Conservation (phyloP, 2,797 vertebrate genomes). For the Cygnus olor region DNA sequence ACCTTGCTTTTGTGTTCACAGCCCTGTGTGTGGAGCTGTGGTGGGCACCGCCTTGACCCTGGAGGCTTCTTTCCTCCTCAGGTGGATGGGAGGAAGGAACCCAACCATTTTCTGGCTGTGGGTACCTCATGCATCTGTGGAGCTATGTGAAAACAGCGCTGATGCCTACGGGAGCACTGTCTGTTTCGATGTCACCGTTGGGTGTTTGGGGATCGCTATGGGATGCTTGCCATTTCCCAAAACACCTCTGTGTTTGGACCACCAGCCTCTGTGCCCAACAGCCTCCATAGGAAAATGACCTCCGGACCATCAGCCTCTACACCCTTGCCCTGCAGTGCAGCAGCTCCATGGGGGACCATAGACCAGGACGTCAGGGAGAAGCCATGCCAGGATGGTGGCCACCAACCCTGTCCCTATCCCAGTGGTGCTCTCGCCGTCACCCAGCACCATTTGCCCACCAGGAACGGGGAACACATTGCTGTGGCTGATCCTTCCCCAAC, state of each 20-base stretch:
- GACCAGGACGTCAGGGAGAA: too few relatives aligned
- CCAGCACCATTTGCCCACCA: too few relatives aligned
- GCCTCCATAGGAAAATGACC: too few relatives aligned
- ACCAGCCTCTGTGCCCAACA: not conserved
- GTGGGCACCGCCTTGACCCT: not conserved
- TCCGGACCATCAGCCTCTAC: too few relatives aligned
- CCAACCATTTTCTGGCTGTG: not conserved
- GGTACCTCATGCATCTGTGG: accelerated
- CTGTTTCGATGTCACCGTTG: not conserved
- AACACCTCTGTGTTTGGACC: not conserved
- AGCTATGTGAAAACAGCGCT: not conserved
- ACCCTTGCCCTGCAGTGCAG: too few relatives aligned
- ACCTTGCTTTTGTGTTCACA: not conserved
- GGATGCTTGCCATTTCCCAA: not conserved
- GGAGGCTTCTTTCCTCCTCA: not conserved
- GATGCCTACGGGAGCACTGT: accelerated
- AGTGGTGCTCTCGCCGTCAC: too few relatives aligned
- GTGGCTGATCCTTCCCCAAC: too few relatives aligned
- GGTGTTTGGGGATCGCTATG: not conserved
- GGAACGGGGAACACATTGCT: too few relatives aligned
- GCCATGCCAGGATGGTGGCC: too few relatives aligned
- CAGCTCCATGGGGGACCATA: too few relatives aligned
- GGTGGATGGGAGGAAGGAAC: accelerated
- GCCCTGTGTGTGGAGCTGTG: too few relatives aligned
- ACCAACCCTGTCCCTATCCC: too few relatives aligned